phyloP scores from a whole-genome alignment of 2,888 invertebrate species.

The Aspidapion aeneum region DNA sequence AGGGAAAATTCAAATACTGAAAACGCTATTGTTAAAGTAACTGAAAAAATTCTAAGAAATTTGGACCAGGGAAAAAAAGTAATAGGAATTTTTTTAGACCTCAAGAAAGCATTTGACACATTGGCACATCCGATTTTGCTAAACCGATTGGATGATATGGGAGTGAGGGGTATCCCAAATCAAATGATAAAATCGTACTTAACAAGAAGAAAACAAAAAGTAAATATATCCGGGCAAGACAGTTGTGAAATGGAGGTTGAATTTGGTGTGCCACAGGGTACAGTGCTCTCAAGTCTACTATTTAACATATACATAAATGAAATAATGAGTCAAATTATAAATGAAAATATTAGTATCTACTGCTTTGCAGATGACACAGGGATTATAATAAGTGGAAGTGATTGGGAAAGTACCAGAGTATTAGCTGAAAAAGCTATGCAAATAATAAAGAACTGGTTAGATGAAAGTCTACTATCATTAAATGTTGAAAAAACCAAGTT shows the following conservation, averaged over 20 bases:
- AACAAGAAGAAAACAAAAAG: neutral
- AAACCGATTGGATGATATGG: neutral
- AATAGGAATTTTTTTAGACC: neutral
- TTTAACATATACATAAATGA: neutral
- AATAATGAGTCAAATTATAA: neutral
- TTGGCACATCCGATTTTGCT: neutral
- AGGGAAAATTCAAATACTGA: neutral
- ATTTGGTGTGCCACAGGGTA: neutral
- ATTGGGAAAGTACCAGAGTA: neutral
- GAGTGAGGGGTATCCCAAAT: neutral
- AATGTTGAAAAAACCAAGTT: neutral
- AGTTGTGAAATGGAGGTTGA: neutral
- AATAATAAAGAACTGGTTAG: neutral
- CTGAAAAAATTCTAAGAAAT: neutral
- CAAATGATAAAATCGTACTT: neutral
- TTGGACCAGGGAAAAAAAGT: neutral
- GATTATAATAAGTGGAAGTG: neutral
- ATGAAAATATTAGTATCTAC: neutral
- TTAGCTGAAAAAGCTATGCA: neutral
- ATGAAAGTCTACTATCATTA: neutral
- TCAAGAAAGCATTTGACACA: neutral
- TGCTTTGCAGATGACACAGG: neutral
- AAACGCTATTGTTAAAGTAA: neutral
- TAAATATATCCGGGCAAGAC: neutral
- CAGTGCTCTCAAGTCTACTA: neutral